Evolutionary conservation across 1,140 invertebrate species (phyloP).

Genomic region (Gryon sp.): DNA sequence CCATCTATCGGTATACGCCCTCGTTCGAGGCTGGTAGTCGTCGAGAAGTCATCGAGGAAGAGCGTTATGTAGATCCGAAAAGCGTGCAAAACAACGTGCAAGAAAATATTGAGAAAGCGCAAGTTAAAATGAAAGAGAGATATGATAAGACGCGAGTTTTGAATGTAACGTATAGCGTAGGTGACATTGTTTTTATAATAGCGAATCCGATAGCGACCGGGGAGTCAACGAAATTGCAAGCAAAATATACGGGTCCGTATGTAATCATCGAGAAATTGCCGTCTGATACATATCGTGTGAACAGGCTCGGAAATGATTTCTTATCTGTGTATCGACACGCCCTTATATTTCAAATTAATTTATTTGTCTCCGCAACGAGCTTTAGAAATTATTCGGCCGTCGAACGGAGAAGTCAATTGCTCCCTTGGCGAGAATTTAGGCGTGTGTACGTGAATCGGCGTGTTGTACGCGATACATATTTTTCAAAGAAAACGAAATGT

Average conservation of each 20-base stretch:
- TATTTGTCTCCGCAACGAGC: too few relatives aligned
- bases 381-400: too few relatives aligned
- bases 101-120: conserved; percentile 21
- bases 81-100: conserved; percentile 22
- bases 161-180: conserved; percentile 32
- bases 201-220: conserved; percentile 26
- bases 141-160: conserved; percentile 21
- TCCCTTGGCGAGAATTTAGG: too few relatives aligned
- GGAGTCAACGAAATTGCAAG: conserved; percentile 53
- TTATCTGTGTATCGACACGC: too few relatives aligned
- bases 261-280: conserved; percentile 53
- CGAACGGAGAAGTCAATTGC: too few relatives aligned
- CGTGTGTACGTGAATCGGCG: too few relatives aligned
- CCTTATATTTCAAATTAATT: too few relatives aligned
- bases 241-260: conserved; percentile 53
- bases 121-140: conserved; percentile 16
- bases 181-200: conserved; percentile 54
- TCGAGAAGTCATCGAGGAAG: conserved; percentile 18
- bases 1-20: conserved; percentile 36
- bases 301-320: too few relatives aligned
- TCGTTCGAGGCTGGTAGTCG: not conserved
- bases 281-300: too few relatives aligned
- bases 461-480: too few relatives aligned
- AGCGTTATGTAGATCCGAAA: conserved; percentile 3
- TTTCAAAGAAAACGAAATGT: too few relatives aligned